These are phyloP conservation scores for Capitulum mitella DNA, from an alignment of 2,888 invertebrate species.

Conservation along the genomic window DNA sequence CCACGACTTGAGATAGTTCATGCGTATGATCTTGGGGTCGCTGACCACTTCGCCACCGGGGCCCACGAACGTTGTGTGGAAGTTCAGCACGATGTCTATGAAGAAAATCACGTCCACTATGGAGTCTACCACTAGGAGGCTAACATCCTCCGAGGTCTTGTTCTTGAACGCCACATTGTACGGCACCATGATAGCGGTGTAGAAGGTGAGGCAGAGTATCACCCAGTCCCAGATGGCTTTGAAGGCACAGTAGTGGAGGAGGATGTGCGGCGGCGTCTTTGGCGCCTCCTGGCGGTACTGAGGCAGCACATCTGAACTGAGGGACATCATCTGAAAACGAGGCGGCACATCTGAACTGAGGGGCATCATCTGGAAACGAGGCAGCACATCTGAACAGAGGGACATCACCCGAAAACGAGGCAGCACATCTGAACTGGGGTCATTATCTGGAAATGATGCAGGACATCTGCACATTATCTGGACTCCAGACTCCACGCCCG, in stretches of 20 bases:
- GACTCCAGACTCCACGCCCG: too few species aligned
- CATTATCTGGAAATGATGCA: too few species aligned
- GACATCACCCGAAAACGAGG: too few species aligned
- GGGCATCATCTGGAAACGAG: too few species aligned
- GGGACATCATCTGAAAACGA: conserved; percentile 74
- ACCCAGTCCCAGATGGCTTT: conserved; percentile 82
- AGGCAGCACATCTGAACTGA: conserved; percentile 96
- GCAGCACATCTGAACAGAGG: too few species aligned
- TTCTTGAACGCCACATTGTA: conserved; percentile 99
- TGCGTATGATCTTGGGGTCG: conserved; percentile 88
- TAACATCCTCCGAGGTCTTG: conserved; percentile 95
- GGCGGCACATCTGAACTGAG: too few species aligned
- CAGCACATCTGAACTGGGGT: too few species aligned
- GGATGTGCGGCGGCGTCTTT: conserved; percentile 98
- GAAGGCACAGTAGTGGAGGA: conserved; percentile 99
- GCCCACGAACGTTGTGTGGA: conserved; percentile 99
- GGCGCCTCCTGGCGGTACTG: conserved; percentile 99
- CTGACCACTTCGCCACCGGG: conserved; percentile 76
- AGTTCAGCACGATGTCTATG: conserved; percentile 99
- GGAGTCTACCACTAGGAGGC: conserved; percentile 85
- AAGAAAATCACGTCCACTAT: conserved; percentile 99
- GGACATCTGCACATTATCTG: too few species aligned
- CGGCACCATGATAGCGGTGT: conserved; percentile 97
- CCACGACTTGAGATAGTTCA: conserved; percentile 99
- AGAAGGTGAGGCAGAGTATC: conserved; percentile 98